Evolutionary conservation across 2,797 vertebrate species (phyloP), one percentile per base, ranked within the genome.

Genomic region (Periparus ater): DNA sequence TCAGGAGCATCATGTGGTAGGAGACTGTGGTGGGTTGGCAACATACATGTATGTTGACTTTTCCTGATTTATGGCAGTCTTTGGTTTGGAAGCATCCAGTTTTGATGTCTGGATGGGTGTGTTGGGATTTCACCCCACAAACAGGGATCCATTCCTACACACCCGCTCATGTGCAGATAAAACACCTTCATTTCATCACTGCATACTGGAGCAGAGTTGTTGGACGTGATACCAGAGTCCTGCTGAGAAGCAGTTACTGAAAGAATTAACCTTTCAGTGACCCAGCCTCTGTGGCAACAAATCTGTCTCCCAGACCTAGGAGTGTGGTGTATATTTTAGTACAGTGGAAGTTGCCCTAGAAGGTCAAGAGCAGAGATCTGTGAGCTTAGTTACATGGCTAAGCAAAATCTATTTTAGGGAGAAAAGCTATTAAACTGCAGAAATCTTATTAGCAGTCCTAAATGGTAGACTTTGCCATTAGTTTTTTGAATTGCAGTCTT

Each of bases 351-450:
- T 44, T 90, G 53, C 60, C 61, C 48, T 76, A 5, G 53, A 73
- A 86, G 54, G n/a, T 45, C 62, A 77, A 79, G 36, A 87, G 58
- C 60, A 70, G 77, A 81, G 73, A 45, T 83, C 62, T 79, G 18
- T 48, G 51, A 90, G 55, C 61, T 88, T 90, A 55, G 29, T 72
- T 94, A 48, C 18, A 13, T 66, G 67, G 88, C 67, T 73, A 68
- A 90, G 88, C 66, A 90, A 76, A 88, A 86, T 72, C 76, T 91
- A 5, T 94, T 89, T 93, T 51, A 60, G 66, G 72, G 61, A 89
- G 55, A 72, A 93, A 91, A 91, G 73, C 84, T 76, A 75, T 88
- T 90, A 88, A 93, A 85, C 72, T 77, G 40, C 76, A 89, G 68
- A 91, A 81, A 88, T 81, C 62, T 60, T 81, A 75, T 82, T 86